phyloP scores from a whole-genome alignment of 1,140 invertebrate species.

The Leptinotarsa defecta region DNA sequence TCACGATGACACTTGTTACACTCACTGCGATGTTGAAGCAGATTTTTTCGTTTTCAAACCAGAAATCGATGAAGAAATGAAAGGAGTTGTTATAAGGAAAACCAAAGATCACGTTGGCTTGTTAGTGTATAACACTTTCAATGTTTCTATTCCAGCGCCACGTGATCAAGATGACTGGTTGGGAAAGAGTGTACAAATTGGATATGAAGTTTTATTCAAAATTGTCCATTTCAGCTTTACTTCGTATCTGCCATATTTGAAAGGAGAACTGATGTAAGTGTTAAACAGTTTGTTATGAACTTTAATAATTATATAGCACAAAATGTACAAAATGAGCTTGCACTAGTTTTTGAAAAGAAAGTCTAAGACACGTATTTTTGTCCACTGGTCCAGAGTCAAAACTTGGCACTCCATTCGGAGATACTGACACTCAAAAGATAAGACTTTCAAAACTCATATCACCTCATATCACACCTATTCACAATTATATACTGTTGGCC shows the following conservation, averaged over 20 bases:
- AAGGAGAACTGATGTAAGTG: constrained; percentile 40
- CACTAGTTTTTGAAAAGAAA: no score
- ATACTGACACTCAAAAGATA: no score
- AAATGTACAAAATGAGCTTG: no score
- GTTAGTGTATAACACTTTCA: constrained; percentile 68
- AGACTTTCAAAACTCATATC: no score
- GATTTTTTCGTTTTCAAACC: constrained; percentile 70
- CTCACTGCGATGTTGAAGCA: constrained; percentile 66
- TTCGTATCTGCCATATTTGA: constrained; percentile 40
- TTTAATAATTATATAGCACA: no score
- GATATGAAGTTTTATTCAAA: constrained; percentile 64
- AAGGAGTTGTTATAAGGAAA: constrained; percentile 67
- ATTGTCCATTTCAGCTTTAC: constrained; percentile 55
- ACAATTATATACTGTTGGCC: no score
- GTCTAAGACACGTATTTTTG: no score
- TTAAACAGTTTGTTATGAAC: no score
- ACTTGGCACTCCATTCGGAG: no score
- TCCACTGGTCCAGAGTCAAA: no score
- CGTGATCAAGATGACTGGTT: constrained; percentile 62
- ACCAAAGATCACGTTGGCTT: constrained; percentile 65
- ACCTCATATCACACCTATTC: no score
- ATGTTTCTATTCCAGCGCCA: constrained; percentile 66
- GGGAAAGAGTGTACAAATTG: constrained; percentile 60
- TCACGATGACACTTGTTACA: constrained; percentile 62
- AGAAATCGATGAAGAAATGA: constrained; percentile 56